Conservation (phyloP, 2,888 invertebrate species). For the Chymomyza procnemis region DNA sequence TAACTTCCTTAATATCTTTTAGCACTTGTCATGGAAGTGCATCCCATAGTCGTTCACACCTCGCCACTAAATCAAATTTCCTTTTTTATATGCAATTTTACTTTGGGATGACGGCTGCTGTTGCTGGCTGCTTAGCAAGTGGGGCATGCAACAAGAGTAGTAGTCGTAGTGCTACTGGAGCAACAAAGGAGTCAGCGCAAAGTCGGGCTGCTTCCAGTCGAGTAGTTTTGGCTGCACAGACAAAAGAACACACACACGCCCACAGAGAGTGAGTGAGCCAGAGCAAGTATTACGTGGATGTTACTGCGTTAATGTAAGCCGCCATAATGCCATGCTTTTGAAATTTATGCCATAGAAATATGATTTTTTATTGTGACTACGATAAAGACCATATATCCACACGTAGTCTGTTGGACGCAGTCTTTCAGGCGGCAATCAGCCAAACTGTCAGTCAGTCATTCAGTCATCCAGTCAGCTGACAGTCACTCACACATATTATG, state of each 20-base stretch:
- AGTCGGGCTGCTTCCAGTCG: neutral
- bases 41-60: too few species aligned
- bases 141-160: neutral
- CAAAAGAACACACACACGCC: too few species aligned
- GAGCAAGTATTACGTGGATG: neutral
- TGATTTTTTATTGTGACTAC: constrained; percentile 47
- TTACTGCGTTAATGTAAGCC: constrained; percentile 20
- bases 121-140: neutral
- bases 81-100: constrained; percentile 13
- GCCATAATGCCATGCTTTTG: neutral
- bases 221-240: constrained; percentile 9
- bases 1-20: too few species aligned
- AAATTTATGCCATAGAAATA: constrained; percentile 56
- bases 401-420: neutral
- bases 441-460: constrained; percentile 15
- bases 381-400: constrained; percentile 48
- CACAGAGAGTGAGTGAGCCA: neutral
- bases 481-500: constrained; percentile 15
- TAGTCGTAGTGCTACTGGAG: neutral
- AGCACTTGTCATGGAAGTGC: too few species aligned
- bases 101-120: constrained; percentile 16
- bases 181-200: neutral
- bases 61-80: neutral
- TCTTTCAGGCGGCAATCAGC: neutral
- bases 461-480: constrained; percentile 20